Evolutionary conservation across 2,797 vertebrate genomes (phyloP).

Genomic region (Pipistrellus pipistrellus): DNA sequence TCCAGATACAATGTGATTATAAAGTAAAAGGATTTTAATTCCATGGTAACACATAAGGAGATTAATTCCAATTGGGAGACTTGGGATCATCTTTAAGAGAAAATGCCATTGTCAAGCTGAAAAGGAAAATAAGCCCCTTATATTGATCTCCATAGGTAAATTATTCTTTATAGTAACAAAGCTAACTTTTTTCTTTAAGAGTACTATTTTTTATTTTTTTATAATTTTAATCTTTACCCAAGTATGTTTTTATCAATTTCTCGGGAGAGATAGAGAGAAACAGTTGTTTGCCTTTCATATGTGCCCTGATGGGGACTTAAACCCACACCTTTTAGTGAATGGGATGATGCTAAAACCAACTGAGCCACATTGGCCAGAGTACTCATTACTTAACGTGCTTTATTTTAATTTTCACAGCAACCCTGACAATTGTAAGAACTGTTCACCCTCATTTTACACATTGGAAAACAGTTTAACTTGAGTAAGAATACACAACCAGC

Average conservation of each 20-base stretch:
- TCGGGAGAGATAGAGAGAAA: not conserved
- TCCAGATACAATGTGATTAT: not conserved
- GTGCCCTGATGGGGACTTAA: not conserved
- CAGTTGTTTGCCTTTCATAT: not conserved
- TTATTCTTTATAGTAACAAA: not conserved
- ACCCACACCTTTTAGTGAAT: not conserved
- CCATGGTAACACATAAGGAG: not conserved
- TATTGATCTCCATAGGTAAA: not conserved
- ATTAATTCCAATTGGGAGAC: slow-evolving; percentile 7
- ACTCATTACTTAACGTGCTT: not conserved
- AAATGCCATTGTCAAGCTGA: not conserved
- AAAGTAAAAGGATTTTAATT: not conserved
- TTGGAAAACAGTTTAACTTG: not conserved
- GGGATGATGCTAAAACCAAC: not conserved
- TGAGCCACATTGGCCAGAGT: not conserved
- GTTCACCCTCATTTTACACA: not conserved
- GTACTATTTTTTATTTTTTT: not conserved
- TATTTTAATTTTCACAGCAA: slow-evolving; percentile 6
- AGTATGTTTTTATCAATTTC: not conserved
- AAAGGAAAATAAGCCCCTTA: not conserved
- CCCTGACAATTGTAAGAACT: not conserved
- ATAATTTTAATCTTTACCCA: not conserved
- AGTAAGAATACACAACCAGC: not conserved
- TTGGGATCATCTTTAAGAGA: not conserved
- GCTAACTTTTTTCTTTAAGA: not conserved